Percentiles rank a stretch among this genome's conserved stretches.
phyloP scores from a whole-genome alignment of 2,113 vertebrate genomes.

The Lanius ludovicianus region DNA sequence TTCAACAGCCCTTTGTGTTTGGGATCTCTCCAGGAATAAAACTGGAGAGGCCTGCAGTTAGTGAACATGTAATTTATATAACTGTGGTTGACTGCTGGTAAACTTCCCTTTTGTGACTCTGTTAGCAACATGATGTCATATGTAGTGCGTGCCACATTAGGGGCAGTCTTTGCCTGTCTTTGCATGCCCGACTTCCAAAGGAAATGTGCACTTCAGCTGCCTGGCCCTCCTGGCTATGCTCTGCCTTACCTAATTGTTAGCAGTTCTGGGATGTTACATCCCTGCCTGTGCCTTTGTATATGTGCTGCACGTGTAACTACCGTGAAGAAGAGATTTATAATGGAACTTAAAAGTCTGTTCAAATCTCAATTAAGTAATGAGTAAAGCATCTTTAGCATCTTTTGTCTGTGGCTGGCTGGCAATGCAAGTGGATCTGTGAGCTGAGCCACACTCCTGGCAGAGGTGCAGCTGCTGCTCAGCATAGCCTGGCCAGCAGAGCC shows the following conservation, averaged over 20 bases:
- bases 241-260: not conserved
- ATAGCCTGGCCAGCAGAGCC: not conserved
- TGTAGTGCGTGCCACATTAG: not conserved
- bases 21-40: not conserved
- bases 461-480: not conserved
- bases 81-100: not conserved
- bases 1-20: not conserved
- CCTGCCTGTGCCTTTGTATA: not conserved
- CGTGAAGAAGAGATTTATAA: not conserved
- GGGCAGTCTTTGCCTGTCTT: not conserved
- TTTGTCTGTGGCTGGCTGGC: not conserved
- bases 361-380: not conserved
- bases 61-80: not conserved
- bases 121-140: not conserved
- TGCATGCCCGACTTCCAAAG: not conserved
- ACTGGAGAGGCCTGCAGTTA: not conserved
- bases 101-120: not conserved
- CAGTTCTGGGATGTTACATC: not conserved
- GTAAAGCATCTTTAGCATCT: not conserved
- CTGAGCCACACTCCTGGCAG: not conserved
- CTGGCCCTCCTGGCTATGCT: not conserved
- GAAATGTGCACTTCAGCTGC: not conserved
- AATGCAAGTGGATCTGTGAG: not conserved
- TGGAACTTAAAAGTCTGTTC: not conserved
- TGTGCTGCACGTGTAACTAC: not conserved